These are phyloP conservation scores for Leptodactylus fuscus DNA, from an alignment of 2,113 vertebrate species.

Conservation along the genomic window DNA sequence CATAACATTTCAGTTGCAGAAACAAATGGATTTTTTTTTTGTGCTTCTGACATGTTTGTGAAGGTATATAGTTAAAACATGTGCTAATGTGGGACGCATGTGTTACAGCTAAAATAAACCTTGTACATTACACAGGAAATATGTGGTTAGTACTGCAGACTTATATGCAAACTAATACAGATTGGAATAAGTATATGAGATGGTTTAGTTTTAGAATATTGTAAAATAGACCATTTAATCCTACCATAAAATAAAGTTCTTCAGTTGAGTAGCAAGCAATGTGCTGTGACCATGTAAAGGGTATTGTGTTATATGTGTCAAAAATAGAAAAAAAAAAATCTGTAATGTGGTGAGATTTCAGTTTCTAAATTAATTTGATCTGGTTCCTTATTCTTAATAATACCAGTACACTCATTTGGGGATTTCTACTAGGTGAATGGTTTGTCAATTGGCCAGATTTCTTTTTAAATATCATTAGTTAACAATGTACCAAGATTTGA, in stretches of 20 bases:
- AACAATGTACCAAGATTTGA: no score
- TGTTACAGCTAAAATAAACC: background rate
- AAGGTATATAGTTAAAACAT: background rate
- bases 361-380: background rate
- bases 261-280: no score
- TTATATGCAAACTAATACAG: background rate
- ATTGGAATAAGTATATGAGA: background rate
- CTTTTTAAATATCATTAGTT: no score
- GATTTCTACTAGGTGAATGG: background rate
- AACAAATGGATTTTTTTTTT: background rate
- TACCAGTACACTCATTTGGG: background rate
- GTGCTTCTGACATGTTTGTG: background rate
- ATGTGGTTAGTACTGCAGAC: conserved; percentile 14
- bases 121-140: background rate
- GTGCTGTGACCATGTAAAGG: background rate
- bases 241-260: background rate
- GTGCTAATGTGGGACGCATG: background rate
- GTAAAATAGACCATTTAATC: background rate
- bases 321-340: no score
- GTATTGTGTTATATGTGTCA: background rate
- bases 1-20: background rate
- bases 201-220: background rate
- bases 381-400: background rate
- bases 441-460: no score
- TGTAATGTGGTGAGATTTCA: background rate